Evolutionary conservation across 2,797 vertebrate species (phyloP), one percentile per base, ranked within the genome.

Genomic region (Xyrichtys novacula): DNA sequence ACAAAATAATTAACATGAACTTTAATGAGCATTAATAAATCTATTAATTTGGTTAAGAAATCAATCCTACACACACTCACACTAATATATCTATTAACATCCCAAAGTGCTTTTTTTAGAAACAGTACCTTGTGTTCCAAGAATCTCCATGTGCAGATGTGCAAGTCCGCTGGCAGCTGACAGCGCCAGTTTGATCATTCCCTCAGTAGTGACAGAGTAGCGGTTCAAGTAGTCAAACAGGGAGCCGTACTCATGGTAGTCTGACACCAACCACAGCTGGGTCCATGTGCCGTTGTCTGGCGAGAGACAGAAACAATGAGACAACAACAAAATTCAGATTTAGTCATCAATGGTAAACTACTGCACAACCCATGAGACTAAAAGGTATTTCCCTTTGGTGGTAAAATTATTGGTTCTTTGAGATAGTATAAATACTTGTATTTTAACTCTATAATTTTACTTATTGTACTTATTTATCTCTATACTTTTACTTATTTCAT

Each of bases 71-170:
- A 3, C 3, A 10, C 19, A 10, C 8, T 19, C n/a, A n/a, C n/a
- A n/a, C n/a, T n/a, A n/a, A n/a, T n/a, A n/a, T n/a, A n/a, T n/a
- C n/a, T n/a, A n/a, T n/a, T n/a, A n/a, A n/a, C n/a, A n/a, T n/a
- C n/a, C n/a, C n/a, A 28, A 16, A 16, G 19, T 2, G 26, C 11
- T n/a, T n/a, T 20, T 31, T 19, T 22, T 19, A 28, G 22, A n/a
- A 36, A 31, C 34, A 25, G 9, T 69, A 98, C 97, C 97, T 91
- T 98, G 97, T 29, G 97, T 98, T 47, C 97, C 97, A 70, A 98
- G 94, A 3, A 98, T 98, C 91, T 98, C 97, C 97, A 98, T 98
- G 83, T 98, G 97, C 59, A 98, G 93, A 71, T 98, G 97, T 25
- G 97, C 97, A 76, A 98, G 89, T 8, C 97, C 97, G 0, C 96